These are phyloP conservation scores for Sarcophaga variegata DNA, from an alignment of 2,888 invertebrate species.

Conservation along the genomic window DNA sequence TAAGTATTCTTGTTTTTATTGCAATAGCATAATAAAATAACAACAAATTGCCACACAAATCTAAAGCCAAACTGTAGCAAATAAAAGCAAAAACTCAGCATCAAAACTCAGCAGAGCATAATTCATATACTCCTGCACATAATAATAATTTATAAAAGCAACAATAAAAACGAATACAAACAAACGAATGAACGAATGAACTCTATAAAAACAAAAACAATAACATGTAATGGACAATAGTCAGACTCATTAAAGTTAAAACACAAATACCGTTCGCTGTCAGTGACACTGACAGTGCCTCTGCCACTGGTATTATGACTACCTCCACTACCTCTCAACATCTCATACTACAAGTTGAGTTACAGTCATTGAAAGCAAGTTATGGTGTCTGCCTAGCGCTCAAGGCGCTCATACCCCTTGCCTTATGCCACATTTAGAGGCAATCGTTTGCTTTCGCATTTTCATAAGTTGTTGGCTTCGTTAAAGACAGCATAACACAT, in stretches of 20 bases:
- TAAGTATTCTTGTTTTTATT: not conserved
- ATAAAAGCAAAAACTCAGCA: not conserved
- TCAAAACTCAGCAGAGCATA: not conserved
- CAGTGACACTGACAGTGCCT: conserved; percentile 1
- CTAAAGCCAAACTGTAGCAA: not conserved
- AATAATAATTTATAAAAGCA: conserved; percentile 16
- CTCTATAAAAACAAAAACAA: not conserved
- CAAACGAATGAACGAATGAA: too few relatives aligned
- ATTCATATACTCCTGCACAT: not conserved
- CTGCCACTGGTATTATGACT: not conserved
- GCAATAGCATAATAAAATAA: conserved; percentile 10
- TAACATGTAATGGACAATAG: conserved; percentile 39
- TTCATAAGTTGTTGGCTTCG: too few relatives aligned
- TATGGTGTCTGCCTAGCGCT: too few relatives aligned
- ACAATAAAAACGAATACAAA: conserved; percentile 29
- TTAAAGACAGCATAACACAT: not conserved
- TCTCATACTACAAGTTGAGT: not conserved
- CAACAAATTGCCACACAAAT: conserved; percentile 15
- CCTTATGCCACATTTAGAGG: too few relatives aligned
- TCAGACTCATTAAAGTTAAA: conserved; percentile 56
- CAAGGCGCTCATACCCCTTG: too few relatives aligned
- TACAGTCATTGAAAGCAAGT: too few relatives aligned
- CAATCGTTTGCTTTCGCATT: too few relatives aligned
- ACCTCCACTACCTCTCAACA: not conserved
- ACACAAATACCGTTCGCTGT: conserved; percentile 11